Base-by-base conservation (phyloP, 2,888 invertebrate species). In the Pyrgus malvae region DNA sequence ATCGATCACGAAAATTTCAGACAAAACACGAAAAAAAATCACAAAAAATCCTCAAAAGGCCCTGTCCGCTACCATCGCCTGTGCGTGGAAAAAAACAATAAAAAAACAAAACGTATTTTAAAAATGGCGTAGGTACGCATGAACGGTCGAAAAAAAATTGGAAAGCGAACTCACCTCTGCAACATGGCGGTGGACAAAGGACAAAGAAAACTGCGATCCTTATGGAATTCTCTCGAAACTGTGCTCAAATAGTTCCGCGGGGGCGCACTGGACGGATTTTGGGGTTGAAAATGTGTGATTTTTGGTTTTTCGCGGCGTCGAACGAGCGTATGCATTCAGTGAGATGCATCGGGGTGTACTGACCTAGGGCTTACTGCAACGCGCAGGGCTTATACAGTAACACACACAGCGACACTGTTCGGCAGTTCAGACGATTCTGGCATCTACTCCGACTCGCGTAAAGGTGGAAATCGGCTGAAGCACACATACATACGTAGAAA, bases 171-270 rank as follows among this genome's bases (percentile, higher is more conserved):
- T 76, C 68, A 80, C 80, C 76, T 55, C 51, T 61, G 70, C 75
- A 78, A 80, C 45, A 80, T 81, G 80, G 80, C 80, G 65, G 63
- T 62, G 62, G 61, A 76, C 72, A 78, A 78, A 78, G 76, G 65
- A 45, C 2, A 9, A 27, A 33, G 45, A 41, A 33, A 45, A 33
- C 40, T 46, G 37, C 29, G 37, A 27, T 37, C 42, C 51, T 35
- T 19, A 17, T 14, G 35, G 31, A 42, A 16, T 21, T 44, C n/a
- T 29, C 19, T 16, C 35, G 19, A 37, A 44, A 37, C 27, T 12
- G 33, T n/a, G 25, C 11, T 9, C 11, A 2, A 11, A n/a, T 0
- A 8, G 8, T 16, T 19, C 19, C 5, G 19, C 7, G n/a, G 2
- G 3, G 23, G 12, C 2, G 5, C 51, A 51, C 51, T 46, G 38